Conservation (phyloP, 92 coral and sea anemone species). For the Actinostola sp. region DNA sequence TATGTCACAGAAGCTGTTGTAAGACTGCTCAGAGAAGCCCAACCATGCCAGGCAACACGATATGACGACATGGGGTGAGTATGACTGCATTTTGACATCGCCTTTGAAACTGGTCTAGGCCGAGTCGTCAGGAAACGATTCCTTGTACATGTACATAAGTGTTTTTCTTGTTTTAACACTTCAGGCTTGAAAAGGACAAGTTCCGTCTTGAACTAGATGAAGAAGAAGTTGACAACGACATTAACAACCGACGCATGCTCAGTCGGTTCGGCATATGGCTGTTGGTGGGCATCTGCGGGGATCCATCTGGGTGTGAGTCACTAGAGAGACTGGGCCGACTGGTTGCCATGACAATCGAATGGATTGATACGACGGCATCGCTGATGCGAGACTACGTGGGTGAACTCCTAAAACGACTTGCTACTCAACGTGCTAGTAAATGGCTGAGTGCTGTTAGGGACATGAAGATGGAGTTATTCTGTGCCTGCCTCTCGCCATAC, state of each 20-base stretch:
- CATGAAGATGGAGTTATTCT: conserved; percentile 75
- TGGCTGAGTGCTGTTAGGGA: conserved; percentile 89
- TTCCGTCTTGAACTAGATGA: conserved; percentile 59
- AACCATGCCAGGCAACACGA: conserved; percentile 83
- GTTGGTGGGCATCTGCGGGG: conserved; percentile 84
- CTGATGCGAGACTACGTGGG: conserved; percentile 82
- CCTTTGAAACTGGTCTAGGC: too few relatives aligned
- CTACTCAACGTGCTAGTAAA: conserved; percentile 87
- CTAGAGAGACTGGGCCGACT: conserved; percentile 88
- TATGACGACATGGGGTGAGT: conserved; percentile 89
- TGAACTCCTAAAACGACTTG: conserved; percentile 83
- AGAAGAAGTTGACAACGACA: conserved; percentile 87
- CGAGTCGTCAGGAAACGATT: too few relatives aligned
- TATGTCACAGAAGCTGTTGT: conserved; percentile 93
- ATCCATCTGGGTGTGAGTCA: conserved; percentile 76
- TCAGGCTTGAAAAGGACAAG: conserved; percentile 69
- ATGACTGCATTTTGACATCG: too few relatives aligned
- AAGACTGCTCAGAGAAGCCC: conserved; percentile 89
- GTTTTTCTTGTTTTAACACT: neutral
- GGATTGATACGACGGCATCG: conserved; percentile 93
- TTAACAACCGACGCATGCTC: conserved; percentile 91
- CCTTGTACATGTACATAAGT: too few relatives aligned
- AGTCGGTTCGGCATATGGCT: conserved; percentile 98
- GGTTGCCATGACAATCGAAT: conserved; percentile 91
- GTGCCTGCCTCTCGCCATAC: conserved; percentile 87